Evolutionary conservation across 2,888 invertebrate genomes (phyloP).

Genomic region (Erebia epiphron): DNA sequence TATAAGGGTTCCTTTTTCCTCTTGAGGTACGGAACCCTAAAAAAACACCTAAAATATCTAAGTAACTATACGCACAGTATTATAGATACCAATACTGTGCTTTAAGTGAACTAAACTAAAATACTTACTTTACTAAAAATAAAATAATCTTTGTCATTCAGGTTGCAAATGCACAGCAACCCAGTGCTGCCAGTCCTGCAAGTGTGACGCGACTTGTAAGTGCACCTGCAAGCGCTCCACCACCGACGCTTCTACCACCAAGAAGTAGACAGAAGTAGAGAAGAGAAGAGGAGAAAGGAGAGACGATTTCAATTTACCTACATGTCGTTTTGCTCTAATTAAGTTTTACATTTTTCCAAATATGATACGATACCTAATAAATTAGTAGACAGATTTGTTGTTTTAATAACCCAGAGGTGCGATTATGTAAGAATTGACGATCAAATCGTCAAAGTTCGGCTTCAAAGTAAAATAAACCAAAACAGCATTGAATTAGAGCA

Average conservation of each 20-base stretch:
- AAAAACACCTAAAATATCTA: too few species aligned
- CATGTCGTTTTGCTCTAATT: not conserved
- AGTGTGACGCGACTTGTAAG: slow-evolving; percentile 71
- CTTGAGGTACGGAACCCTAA: too few species aligned
- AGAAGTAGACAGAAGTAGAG: slow-evolving; percentile 52
- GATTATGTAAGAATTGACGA: too few species aligned
- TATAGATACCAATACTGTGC: too few species aligned
- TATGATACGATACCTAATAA: slow-evolving; percentile 17
- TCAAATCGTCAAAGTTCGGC: too few species aligned
- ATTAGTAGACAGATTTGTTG: slow-evolving; percentile 3
- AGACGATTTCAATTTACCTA: not conserved
- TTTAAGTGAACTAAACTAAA: too few species aligned
- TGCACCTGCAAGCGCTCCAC: slow-evolving; percentile 64
- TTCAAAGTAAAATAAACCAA: too few species aligned
- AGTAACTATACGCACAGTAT: too few species aligned
- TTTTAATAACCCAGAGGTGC: too few species aligned
- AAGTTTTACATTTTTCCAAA: slow-evolving; percentile 11
- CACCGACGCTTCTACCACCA: slow-evolving; percentile 50
- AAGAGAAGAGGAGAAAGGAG: not conserved
- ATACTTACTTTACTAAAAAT: not conserved
- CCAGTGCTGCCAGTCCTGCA: slow-evolving; percentile 70
- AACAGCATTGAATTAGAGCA: too few species aligned
- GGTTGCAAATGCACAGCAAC: slow-evolving; percentile 72
- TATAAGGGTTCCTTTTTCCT: too few species aligned
- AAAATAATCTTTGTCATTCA: slow-evolving; percentile 41